Conservation (phyloP, 1,140 invertebrate genomes). For the Venturia canescens region DNA sequence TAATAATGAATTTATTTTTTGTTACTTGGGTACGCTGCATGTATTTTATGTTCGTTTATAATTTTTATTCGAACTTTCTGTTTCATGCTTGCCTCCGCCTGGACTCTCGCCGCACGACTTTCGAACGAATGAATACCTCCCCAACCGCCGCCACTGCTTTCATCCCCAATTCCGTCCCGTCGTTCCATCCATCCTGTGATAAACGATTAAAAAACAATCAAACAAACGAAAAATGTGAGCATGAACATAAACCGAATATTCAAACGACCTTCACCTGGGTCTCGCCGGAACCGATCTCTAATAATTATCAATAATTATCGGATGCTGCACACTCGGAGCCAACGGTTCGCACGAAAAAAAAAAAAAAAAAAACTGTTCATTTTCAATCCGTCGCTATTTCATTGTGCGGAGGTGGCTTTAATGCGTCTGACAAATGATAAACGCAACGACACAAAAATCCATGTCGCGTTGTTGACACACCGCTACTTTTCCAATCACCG, state of each 20-base stretch:
- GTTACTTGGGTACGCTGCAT: slow-evolving; percentile 60
- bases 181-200: slow-evolving; percentile 4
- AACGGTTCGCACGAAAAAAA: neutral
- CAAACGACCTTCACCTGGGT: neutral
- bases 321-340: slow-evolving; percentile 13
- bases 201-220: slow-evolving; percentile 34
- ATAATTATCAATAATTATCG: slow-evolving; percentile 44
- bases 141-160: slow-evolving; percentile 50
- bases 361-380: slow-evolving; percentile 29
- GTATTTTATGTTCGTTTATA: slow-evolving; percentile 73
- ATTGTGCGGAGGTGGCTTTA: slow-evolving; percentile 63
- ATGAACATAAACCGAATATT: slow-evolving; percentile 39
- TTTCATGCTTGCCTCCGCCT: slow-evolving; percentile 76
- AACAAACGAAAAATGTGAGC: too few species aligned
- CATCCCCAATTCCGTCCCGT: slow-evolving; percentile 50
- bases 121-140: slow-evolving; percentile 66
- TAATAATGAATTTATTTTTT: slow-evolving; percentile 45
- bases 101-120: slow-evolving; percentile 74
- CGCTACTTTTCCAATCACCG: too few species aligned
- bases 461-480: too few species aligned
- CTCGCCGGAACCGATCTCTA: slow-evolving; percentile 21
- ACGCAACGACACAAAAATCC: neutral
- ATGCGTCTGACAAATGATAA: neutral
- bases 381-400: slow-evolving; percentile 29
- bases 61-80: slow-evolving; percentile 75